Evolutionary conservation across 2,888 invertebrate genomes (phyloP).

Genomic region (Hipparchia semele): DNA sequence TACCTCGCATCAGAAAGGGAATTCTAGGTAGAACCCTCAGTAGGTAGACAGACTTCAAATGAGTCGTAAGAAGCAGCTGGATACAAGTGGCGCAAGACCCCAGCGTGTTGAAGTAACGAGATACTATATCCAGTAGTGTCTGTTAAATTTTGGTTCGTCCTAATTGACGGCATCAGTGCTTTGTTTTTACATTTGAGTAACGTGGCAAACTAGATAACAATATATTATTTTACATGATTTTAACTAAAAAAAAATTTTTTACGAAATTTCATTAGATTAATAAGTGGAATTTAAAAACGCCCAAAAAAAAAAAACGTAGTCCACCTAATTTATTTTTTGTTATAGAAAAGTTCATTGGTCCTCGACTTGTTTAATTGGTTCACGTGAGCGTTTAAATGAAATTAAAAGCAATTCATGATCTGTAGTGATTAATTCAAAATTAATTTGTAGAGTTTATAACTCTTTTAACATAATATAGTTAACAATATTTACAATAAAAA

Average conservation of each 20-base stretch:
- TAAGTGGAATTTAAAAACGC: neutral
- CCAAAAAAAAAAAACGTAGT: neutral
- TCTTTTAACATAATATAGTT: conserved; percentile 8
- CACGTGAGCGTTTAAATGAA: neutral
- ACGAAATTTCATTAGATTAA: neutral
- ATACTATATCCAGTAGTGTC: no score
- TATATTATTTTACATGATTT: no score
- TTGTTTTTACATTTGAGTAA: no score
- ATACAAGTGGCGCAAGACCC: no score
- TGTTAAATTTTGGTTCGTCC: no score
- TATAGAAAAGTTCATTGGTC: conserved; percentile 30
- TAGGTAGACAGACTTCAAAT: no score
- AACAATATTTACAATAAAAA: conserved; percentile 12
- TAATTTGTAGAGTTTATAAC: conserved; percentile 4
- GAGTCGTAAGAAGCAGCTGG: no score
- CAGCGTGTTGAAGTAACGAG: no score
- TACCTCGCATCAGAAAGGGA: no score
- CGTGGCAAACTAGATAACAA: no score
- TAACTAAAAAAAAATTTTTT: neutral
- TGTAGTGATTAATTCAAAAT: neutral
- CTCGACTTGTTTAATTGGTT: conserved; percentile 32
- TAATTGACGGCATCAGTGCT: no score
- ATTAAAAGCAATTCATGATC: neutral
- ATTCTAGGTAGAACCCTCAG: no score
- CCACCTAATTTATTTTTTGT: neutral